Evolutionary conservation across 1,140 invertebrate species (phyloP).

Genomic region (Glossosoma conforme): DNA sequence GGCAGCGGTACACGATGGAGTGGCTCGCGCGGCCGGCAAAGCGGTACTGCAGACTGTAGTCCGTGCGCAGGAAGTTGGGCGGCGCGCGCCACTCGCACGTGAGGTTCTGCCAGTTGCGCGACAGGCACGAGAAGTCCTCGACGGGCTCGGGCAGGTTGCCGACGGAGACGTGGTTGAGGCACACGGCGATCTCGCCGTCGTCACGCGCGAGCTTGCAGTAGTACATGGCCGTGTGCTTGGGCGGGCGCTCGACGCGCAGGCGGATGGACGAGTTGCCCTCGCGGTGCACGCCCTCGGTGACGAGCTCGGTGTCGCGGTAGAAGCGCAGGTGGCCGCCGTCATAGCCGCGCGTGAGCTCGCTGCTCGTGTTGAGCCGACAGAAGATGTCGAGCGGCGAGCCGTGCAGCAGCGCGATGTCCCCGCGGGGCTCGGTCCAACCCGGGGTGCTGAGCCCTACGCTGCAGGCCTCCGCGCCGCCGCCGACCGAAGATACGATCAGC

Average conservation of each 20-base stretch:
- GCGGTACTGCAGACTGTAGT: conserved; percentile 52
- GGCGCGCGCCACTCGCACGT: conserved; percentile 59
- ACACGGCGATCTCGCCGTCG: conserved; percentile 16
- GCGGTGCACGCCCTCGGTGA: conserved; percentile 9
- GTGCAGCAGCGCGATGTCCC: conserved; percentile 18
- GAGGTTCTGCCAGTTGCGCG: conserved; percentile 61
- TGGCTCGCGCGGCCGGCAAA: conserved; percentile 35
- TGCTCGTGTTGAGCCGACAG: conserved; percentile 9
- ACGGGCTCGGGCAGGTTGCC: conserved; percentile 49
- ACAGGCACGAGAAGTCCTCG: conserved; percentile 59
- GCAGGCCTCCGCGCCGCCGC: background rate
- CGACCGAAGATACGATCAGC: no score
- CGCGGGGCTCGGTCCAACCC: conserved; percentile 15
- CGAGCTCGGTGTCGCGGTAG: conserved; percentile 11
- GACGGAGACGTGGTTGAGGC: conserved; percentile 37
- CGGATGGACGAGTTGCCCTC: conserved; percentile 14
- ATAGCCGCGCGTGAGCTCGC: background rate
- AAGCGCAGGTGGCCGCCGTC: conserved; percentile 16
- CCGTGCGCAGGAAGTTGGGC: conserved; percentile 50
- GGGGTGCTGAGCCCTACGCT: conserved; percentile 6
- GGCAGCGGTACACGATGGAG: conserved; percentile 5
- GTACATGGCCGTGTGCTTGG: conserved; percentile 20
- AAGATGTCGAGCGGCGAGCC: conserved; percentile 14
- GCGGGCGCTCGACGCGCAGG: conserved; percentile 9
- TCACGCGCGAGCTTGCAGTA: conserved; percentile 11